These are phyloP conservation scores for Diarsia dahlii DNA, from an alignment of 2,888 invertebrate species.

Conservation along the genomic window DNA sequence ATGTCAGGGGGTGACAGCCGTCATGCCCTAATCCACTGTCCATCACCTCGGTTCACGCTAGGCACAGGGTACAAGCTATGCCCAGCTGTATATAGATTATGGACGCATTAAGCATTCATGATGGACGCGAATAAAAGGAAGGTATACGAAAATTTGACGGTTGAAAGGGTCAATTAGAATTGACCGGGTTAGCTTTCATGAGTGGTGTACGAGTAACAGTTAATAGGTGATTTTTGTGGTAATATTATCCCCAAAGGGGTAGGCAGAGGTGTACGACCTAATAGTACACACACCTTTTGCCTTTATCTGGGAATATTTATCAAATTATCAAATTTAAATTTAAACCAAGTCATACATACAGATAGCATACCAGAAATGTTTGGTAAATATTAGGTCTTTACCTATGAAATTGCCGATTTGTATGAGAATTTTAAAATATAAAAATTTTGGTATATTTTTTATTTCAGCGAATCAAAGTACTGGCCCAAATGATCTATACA, in stretches of 20 bases:
- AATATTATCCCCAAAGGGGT: neutral
- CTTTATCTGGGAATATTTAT: neutral
- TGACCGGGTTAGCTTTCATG: neutral
- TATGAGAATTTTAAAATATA: too few species aligned
- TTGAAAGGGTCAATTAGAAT: conserved; percentile 14
- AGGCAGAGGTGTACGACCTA: neutral
- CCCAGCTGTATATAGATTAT: conserved; percentile 8
- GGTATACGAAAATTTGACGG: conserved; percentile 2
- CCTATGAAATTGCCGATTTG: too few species aligned
- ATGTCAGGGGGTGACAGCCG: conserved; percentile 53
- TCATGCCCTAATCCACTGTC: conserved; percentile 60
- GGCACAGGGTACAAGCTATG: conserved; percentile 41
- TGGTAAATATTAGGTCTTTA: neutral
- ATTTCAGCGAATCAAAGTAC: too few species aligned
- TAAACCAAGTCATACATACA: too few species aligned
- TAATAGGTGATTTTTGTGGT: neutral
- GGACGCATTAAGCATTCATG: conserved; percentile 36
- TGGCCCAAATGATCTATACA: too few species aligned
- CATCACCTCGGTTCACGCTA: conserved; percentile 46
- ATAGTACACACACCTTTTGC: neutral
- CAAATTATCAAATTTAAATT: neutral
- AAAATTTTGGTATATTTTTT: too few species aligned
- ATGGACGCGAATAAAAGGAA: conserved; percentile 21
- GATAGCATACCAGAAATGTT: neutral
- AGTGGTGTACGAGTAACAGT: neutral